Base-by-base conservation (phyloP, 2,797 vertebrate species). In the Hippopotamyrus pictus region DNA sequence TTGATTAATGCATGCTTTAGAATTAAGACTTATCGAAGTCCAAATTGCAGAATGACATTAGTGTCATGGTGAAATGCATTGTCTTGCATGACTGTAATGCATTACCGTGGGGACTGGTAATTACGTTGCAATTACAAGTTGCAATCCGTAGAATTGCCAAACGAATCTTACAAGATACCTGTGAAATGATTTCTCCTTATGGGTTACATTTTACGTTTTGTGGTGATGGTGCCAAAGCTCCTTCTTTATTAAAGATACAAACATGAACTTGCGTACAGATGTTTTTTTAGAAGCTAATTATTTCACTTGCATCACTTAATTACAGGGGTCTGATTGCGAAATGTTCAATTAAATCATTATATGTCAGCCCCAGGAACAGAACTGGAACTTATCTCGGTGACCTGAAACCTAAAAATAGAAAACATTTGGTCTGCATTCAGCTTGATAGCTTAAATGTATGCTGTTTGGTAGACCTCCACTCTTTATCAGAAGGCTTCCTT, bases 341-440 rank as follows among this genome's bases (percentile, higher is more conserved):
- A 95, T 89, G 93, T 94, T 93, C 94, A 95, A 95, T 96, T 95
- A 95, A 92, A 92, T 92, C 91, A 95, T 95, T 95, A 95, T 95
- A 91, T 91, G 90, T 90, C 90, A 9, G 89, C 92, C 91, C 92
- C 91, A 88, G 89, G 90, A 94, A 92, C 87, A 51, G 92, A 95
- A 93, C 89, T 92, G 53, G 88, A 89, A 89, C 92, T 93, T 94
- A 92, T 94, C 94, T 93, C 93, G 92, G 92, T 95, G 93, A 94
- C 94, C 94, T 94, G 91, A 92, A 93, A 93, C 93, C 94, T 93
- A 93, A 92, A 95, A 94, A 95, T 94, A 95, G 93, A 92, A 87
- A 85, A 51, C 46, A 51, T 65, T 41, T 53, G 29, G 83, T 54
- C 59, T 76, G n/a, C 53, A 14, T 65, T 50, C 44, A 51, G 62